Base-by-base conservation (phyloP, 2,113 vertebrate genomes). In the Syngnathus typhle region DNA sequence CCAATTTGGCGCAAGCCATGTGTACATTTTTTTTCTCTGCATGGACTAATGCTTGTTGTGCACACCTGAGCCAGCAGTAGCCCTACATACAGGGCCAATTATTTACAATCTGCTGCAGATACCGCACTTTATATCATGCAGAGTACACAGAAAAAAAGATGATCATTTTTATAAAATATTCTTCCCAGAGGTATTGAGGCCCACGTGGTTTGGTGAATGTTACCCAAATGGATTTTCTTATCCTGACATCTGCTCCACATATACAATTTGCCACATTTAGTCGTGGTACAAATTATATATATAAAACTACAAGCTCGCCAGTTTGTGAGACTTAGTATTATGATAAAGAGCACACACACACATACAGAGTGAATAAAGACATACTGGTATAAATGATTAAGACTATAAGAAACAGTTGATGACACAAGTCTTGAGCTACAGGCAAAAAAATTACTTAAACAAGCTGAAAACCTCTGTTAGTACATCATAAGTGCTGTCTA, bases 401-500 rank as follows among this genome's bases (percentile, higher is more conserved):
- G 63, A 9, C 68, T 64, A 18, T 51, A 7, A 7, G 49, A 51
- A n/a, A 1, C 18, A 52, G 49, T 52, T 7, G 9, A 7, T 52
- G 49, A 77, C 65, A 58, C 68, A 5, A 6, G 70, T 68, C 61
- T 63, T 19, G 6, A 80, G 68, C 73, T 64, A 73, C 64, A 67
- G 77, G 73, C 67, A 60, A 64, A 60, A 72, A 62, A 66, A 77
- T 82, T 55, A 46, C 66, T 78, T 71, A 38, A 70, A 76, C 67
- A 65, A 56, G 72, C 64, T 78, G 52, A 65, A 69, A 75, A 76
- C 55, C 55, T 70, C 68, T 77, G 80, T 82, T 80, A 75, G 73
- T 75, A 75, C 74, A 71, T 72, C 62, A 32, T 69, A 80, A 83
- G 78, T 77, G 80, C 80, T 73, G 80, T 84, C 73, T 72, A 71